Evolutionary conservation across 1,140 invertebrate species (phyloP).

Genomic region (Tetragnatha versicolor): DNA sequence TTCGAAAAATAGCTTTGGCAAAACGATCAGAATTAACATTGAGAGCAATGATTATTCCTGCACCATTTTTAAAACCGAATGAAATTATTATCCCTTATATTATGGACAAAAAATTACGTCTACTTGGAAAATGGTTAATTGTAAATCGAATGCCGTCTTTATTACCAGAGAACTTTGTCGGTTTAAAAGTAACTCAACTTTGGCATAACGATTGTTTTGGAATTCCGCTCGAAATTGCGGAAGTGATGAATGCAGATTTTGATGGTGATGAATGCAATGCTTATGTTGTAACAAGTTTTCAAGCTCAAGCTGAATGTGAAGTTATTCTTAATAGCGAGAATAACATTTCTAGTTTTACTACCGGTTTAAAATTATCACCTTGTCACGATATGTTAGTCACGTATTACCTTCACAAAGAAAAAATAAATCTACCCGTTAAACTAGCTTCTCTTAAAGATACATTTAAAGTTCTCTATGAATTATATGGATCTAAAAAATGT

Average conservation of each 20-base stretch:
- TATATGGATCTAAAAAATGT: slow-evolving; percentile 16
- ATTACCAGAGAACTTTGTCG: slow-evolving; percentile 25
- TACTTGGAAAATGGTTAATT: slow-evolving; percentile 26
- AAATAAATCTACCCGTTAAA: slow-evolving; percentile 18
- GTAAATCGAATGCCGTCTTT: slow-evolving; percentile 36
- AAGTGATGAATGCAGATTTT: slow-evolving; percentile 26
- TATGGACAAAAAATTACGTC: not conserved
- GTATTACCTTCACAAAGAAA: not conserved
- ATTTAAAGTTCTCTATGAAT: slow-evolving; percentile 5
- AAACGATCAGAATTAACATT: slow-evolving; percentile 15
- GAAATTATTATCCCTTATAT: slow-evolving; percentile 16
- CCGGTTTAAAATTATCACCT: slow-evolving; percentile 5
- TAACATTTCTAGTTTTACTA: slow-evolving; percentile 22
- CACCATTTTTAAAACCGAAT: slow-evolving; percentile 21
- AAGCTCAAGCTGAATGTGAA: slow-evolving; percentile 14
- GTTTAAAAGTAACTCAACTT: not conserved
- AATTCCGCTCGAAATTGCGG: slow-evolving; percentile 22
- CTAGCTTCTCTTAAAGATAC: not conserved
- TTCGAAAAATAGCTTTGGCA: slow-evolving; percentile 24
- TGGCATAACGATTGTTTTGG: slow-evolving; percentile 31
- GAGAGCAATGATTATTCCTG: slow-evolving; percentile 29
- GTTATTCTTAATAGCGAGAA: not conserved
- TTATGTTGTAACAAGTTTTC: not conserved
- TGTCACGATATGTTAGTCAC: slow-evolving; percentile 12
- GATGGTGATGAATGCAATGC: slow-evolving; percentile 31